Base-by-base conservation (phyloP, 2,113 vertebrate species). In the Amphilophus citrinellus region DNA sequence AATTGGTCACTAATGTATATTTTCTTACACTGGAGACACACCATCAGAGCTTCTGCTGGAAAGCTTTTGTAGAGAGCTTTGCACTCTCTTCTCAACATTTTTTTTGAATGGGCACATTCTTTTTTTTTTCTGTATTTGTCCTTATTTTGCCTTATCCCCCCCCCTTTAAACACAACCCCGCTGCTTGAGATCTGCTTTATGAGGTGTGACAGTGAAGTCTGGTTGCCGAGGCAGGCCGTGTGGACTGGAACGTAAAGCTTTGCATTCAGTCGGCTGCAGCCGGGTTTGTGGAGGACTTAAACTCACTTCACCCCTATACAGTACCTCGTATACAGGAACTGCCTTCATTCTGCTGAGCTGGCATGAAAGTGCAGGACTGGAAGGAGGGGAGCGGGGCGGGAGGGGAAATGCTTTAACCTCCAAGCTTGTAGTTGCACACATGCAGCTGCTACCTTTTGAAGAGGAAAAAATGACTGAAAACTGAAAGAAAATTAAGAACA, bases 291-390 rank as follows among this genome's bases (percentile, higher is more conserved):
- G 83, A 87, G 79, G 91, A 84, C 87, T 88, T 91, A 84, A 91
- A 90, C 89, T 87, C 75, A 44, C 88, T 88, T 90, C 85, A 87
- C 86, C 92, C 88, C 84, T 76, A 90, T 91, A 91, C 77, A 39
- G 84, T 80, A 35, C 85, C 86, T 83, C 85, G 2, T 83, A 88
- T 84, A 91, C 89, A 94, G 91, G 88, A 93, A 88, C 82, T 86
- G 77, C 86, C 84, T 90, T 89, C 92, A 84, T 96, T 95, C 91
- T 96, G 97, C 97, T 97, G 97, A 98, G 96, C 95, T 94, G 96
- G 94, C 96, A 95, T 91, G 95, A 97, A 94, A 95, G 95, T 95
- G 94, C 93, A 95, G 94, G 95, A 94, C 90, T 93, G 87, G 86
- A 93, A 77, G 86, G 57, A 68, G 53, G 63, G 18, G 57, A 68